Evolutionary conservation across 2,888 invertebrate genomes (phyloP).

Genomic region (Acronicta leporina): DNA sequence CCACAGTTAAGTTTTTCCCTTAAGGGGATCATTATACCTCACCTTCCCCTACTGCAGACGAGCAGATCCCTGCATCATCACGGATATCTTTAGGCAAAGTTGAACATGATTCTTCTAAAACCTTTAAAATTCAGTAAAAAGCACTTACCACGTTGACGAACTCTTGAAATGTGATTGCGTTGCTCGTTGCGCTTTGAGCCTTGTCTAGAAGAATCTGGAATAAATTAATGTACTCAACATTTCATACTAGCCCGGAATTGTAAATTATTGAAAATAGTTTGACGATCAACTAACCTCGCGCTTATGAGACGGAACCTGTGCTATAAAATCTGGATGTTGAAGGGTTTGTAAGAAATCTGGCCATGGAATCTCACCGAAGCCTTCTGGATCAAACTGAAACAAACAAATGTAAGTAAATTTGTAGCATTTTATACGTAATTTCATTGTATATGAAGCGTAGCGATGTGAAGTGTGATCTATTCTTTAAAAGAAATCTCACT

Average conservation of each 20-base stretch:
- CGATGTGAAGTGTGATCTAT: too few species aligned
- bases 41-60: slow-evolving; percentile 27
- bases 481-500: too few species aligned
- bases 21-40: too few species aligned
- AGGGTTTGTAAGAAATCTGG: slow-evolving; percentile 94
- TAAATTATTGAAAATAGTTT: not conserved
- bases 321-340: slow-evolving; percentile 93
- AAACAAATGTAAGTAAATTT: slow-evolving; percentile 34
- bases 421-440: slow-evolving; percentile 11
- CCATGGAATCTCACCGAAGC: slow-evolving; percentile 97
- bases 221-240: slow-evolving; percentile 8
- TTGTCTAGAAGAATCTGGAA: slow-evolving; percentile 91
- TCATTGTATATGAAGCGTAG: too few species aligned
- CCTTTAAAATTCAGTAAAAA: not conserved
- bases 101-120: not conserved
- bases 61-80: slow-evolving; percentile 17
- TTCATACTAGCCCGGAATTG: not conserved
- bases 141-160: slow-evolving; percentile 97
- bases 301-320: slow-evolving; percentile 93
- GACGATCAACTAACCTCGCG: slow-evolving; percentile 88
- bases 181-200: slow-evolving; percentile 91
- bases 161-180: slow-evolving; percentile 97
- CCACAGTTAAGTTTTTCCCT: too few species aligned
- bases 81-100: slow-evolving; percentile 4
- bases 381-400: slow-evolving; percentile 96